phyloP scores from a whole-genome alignment of 2,797 vertebrate genomes.

The Loris lydekkerianus region DNA sequence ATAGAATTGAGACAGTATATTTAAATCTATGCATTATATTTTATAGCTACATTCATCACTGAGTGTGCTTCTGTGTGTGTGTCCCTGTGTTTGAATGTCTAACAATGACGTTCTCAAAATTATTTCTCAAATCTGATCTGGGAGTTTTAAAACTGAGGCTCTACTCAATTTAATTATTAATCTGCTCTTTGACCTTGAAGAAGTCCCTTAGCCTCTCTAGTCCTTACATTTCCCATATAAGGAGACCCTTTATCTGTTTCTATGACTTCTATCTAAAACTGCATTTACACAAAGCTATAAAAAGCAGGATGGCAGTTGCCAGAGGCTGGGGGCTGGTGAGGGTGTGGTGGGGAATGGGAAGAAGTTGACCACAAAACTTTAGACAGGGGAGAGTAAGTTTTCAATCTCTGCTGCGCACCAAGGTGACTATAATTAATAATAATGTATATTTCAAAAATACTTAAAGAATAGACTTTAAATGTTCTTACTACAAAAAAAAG shows the following conservation, averaged over 20 bases:
- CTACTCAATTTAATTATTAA: background rate
- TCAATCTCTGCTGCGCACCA: background rate
- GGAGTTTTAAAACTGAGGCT: background rate
- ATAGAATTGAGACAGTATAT: background rate
- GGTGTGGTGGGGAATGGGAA: background rate
- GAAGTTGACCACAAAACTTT: background rate
- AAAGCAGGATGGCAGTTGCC: background rate
- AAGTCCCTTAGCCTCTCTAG: background rate
- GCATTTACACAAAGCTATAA: background rate
- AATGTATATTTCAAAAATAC: background rate
- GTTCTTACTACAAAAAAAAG: background rate
- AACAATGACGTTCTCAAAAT: background rate
- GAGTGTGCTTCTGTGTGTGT: background rate
- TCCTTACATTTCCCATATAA: background rate
- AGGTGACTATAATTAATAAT: background rate
- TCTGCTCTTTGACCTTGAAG: background rate
- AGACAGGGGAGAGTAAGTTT: background rate
- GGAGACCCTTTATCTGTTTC: background rate
- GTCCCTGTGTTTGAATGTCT: background rate
- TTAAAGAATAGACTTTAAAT: background rate
- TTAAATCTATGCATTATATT: background rate
- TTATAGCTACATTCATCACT: background rate
- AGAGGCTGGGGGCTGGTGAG: background rate
- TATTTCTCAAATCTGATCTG: background rate
- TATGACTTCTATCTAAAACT: background rate